These are phyloP conservation scores for Dolichomitus sp. DNA, from an alignment of 2,888 invertebrate genomes.

Conservation along the genomic window DNA sequence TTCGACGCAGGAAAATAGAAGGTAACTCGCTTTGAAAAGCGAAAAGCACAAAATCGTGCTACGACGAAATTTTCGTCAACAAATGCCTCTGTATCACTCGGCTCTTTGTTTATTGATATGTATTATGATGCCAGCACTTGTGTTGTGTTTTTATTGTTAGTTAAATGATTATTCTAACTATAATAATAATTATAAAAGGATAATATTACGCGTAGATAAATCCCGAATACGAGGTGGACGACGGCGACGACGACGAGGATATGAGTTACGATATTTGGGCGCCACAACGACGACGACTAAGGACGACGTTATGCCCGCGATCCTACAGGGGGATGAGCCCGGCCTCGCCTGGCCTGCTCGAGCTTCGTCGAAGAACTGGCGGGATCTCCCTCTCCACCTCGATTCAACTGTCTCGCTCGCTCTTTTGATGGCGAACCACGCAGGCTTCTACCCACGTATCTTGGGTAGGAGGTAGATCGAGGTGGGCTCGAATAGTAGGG, in stretches of 20 bases:
- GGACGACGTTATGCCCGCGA: constrained; percentile 40
- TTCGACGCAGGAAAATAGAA: neutral
- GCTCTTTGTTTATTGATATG: constrained; percentile 5
- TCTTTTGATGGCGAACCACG: constrained; percentile 56
- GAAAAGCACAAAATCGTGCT: neutral
- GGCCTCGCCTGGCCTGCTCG: constrained; percentile 72
- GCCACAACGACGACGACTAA: constrained; percentile 36
- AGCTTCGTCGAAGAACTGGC: constrained; percentile 81
- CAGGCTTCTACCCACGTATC: constrained; percentile 56
- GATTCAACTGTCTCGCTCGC: constrained; percentile 28
- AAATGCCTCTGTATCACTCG: neutral
- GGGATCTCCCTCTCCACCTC: constrained; percentile 65
- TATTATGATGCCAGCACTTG: constrained; percentile 37
- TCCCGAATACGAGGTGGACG: constrained; percentile 39
- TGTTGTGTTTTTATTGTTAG: neutral
- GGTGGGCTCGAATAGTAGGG: constrained; percentile 14
- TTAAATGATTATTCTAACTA: neutral
- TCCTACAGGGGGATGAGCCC: constrained; percentile 36
- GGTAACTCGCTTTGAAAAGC: neutral
- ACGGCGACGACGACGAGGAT: constrained; percentile 23
- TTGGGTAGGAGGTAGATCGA: constrained; percentile 27
- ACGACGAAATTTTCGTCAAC: neutral
- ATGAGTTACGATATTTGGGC: constrained; percentile 26
- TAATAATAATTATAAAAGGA: constrained; percentile 3
- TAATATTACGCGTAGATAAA: neutral